These are phyloP conservation scores for Eupithecia exiguata DNA, from an alignment of 2,888 invertebrate genomes.

Conservation along the genomic window DNA sequence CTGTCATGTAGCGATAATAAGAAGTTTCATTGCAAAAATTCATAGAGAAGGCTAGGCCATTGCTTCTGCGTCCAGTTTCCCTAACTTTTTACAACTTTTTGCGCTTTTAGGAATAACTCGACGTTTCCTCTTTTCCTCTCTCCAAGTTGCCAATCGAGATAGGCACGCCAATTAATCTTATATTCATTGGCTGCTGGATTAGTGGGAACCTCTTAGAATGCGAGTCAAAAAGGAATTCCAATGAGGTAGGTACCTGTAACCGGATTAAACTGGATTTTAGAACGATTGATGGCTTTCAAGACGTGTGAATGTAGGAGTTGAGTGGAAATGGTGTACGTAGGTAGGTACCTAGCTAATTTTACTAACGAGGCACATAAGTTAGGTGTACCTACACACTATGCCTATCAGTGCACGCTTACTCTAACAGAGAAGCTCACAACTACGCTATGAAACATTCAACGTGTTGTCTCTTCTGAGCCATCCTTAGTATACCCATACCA, in stretches of 20 bases:
- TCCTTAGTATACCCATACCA: not conserved
- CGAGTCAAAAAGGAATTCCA: slow-evolving; percentile 39
- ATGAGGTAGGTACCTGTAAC: slow-evolving; percentile 13
- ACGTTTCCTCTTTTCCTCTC: not conserved
- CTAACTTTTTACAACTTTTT: not conserved
- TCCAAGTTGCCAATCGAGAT: slow-evolving; percentile 48
- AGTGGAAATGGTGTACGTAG: not conserved
- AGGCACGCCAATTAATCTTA: slow-evolving; percentile 61
- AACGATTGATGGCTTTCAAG: not conserved
- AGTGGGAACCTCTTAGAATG: slow-evolving; percentile 51
- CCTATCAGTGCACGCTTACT: too few relatives aligned
- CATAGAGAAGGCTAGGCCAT: not conserved
- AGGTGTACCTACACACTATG: not conserved
- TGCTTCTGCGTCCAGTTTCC: not conserved
- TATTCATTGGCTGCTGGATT: slow-evolving; percentile 63
- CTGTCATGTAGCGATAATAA: not conserved
- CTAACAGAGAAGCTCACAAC: too few relatives aligned
- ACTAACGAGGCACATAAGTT: not conserved
- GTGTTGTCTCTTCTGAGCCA: not conserved
- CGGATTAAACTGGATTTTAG: slow-evolving; percentile 5
- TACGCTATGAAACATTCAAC: not conserved
- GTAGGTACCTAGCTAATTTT: not conserved
- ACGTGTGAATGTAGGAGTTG: slow-evolving; percentile 11
- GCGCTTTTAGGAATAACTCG: not conserved
- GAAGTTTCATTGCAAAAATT: not conserved